Evolutionary conservation across 1,140 invertebrate genomes (phyloP).

Genomic region (Drosophila bifasciata): DNA sequence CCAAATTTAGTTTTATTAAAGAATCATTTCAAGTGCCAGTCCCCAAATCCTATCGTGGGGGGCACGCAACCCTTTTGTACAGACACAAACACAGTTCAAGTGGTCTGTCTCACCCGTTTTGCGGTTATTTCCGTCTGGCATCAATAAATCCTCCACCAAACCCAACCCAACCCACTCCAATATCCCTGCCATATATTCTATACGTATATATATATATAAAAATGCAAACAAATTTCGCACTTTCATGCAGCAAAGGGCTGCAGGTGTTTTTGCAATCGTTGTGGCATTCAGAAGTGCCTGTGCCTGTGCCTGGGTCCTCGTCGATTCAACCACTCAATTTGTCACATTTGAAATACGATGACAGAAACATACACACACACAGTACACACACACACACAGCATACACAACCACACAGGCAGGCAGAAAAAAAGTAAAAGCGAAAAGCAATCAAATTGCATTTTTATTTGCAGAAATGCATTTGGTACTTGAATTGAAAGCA

Average conservation of each 20-base stretch:
- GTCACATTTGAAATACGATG: constrained; percentile 80
- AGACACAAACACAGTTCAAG: constrained; percentile 20
- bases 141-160: constrained; percentile 58
- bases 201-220: constrained; percentile 43
- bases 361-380: constrained; percentile 38
- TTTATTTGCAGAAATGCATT: constrained; percentile 80
- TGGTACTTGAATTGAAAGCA: constrained; percentile 60
- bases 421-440: constrained; percentile 22
- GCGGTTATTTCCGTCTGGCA: constrained; percentile 61
- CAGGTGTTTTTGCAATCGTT: constrained; percentile 51
- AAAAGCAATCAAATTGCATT: constrained; percentile 76
- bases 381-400: constrained; percentile 17
- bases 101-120: constrained; percentile 44
- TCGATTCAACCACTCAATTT: constrained; percentile 66
- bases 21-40: too few species aligned
- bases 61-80: too few species aligned
- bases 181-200: constrained; percentile 35
- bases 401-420: constrained; percentile 8
- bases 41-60: fast-evolving
- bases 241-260: constrained; percentile 2
- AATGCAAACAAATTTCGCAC: constrained; percentile 77
- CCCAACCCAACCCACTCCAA: constrained; percentile 23
- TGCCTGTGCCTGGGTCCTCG: constrained; percentile 21
- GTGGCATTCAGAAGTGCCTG: constrained; percentile 31
- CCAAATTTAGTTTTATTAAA: too few species aligned